A percentile compares a stretch with the other conserved stretches of the same genome.
These are phyloP conservation scores for Gopherus evgoodei DNA, from an alignment of 2,113 vertebrate species.

Conservation along the genomic window DNA sequence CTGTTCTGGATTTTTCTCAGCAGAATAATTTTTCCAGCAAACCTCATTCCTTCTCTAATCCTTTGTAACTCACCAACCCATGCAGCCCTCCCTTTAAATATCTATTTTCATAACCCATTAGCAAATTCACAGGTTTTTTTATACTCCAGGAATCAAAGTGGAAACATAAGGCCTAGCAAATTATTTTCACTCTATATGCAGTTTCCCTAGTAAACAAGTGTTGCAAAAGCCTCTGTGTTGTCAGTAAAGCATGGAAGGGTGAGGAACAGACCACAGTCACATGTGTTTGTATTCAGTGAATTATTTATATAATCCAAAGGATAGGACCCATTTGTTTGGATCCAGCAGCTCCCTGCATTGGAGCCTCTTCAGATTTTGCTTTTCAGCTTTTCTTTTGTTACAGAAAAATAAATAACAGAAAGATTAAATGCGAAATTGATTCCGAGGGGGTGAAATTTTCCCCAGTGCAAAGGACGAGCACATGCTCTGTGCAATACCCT, in stretches of 20 bases:
- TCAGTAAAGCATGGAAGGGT: slow-evolving; percentile 38
- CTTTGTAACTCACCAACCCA: slow-evolving; percentile 41
- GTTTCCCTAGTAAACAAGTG: slow-evolving; percentile 48
- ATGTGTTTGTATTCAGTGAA: slow-evolving; percentile 62
- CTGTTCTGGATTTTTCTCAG: slow-evolving; percentile 35
- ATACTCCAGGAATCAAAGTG: slow-evolving; percentile 75
- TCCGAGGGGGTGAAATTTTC: neutral
- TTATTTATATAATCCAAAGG: slow-evolving; percentile 72
- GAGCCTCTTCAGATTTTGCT: slow-evolving; percentile 12
- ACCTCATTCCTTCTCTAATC: slow-evolving; percentile 58
- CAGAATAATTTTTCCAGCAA: slow-evolving; percentile 42
- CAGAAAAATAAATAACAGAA: neutral
- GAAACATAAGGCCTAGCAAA: slow-evolving; percentile 78
- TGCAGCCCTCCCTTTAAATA: slow-evolving; percentile 71
- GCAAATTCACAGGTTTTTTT: slow-evolving; percentile 80
- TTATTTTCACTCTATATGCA: slow-evolving; percentile 50
- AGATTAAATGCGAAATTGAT: neutral
- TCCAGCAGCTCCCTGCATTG: neutral
- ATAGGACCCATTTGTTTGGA: slow-evolving; percentile 44
- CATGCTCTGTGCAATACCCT: neutral
- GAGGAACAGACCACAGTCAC: slow-evolving; percentile 54
- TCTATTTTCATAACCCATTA: slow-evolving; percentile 80
- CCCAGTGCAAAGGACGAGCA: neutral
- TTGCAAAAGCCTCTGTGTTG: slow-evolving; percentile 43
- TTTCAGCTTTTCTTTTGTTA: neutral